Conservation (phyloP, 1,140 invertebrate genomes). For the Nasonia giraulti region DNA sequence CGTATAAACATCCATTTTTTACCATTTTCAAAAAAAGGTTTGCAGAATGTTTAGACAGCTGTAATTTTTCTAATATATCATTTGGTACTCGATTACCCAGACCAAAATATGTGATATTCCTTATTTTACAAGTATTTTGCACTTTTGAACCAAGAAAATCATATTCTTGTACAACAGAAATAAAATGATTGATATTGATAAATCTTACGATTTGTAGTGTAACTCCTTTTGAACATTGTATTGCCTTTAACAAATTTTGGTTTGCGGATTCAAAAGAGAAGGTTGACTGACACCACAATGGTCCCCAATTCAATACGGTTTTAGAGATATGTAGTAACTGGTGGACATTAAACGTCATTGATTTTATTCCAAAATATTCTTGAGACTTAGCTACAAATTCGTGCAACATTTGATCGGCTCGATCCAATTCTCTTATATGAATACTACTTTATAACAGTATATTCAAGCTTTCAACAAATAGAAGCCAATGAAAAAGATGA, state of each 20-base stretch:
- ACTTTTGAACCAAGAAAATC: background rate
- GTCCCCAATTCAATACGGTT: conserved; percentile 52
- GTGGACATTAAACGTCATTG: conserved; percentile 54
- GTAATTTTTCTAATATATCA: background rate
- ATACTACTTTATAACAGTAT: conserved; percentile 35
- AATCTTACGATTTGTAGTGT: conserved; percentile 35
- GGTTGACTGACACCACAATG: conserved; percentile 46
- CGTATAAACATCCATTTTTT: conserved; percentile 41
- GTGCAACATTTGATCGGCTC: conserved; percentile 24
- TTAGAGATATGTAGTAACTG: conserved; percentile 44
- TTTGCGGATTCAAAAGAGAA: conserved; percentile 53
- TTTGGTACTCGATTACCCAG: background rate
- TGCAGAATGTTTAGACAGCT: background rate
- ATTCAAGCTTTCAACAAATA: conserved; percentile 29
- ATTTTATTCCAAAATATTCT: conserved; percentile 26
- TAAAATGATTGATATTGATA: conserved; percentile 19
- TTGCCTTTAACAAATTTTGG: conserved; percentile 19
- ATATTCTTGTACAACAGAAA: conserved; percentile 7
- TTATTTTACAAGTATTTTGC: background rate
- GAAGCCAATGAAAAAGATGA: conserved; percentile 35
- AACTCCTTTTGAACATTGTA: conserved; percentile 37
- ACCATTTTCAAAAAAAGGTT: conserved; percentile 23
- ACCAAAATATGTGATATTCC: conserved; percentile 26
- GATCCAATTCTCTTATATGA: conserved; percentile 32
- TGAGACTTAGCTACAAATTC: conserved; percentile 39